Base-by-base conservation (phyloP, 1,140 invertebrate species). In the Pachypsylla venusta region DNA sequence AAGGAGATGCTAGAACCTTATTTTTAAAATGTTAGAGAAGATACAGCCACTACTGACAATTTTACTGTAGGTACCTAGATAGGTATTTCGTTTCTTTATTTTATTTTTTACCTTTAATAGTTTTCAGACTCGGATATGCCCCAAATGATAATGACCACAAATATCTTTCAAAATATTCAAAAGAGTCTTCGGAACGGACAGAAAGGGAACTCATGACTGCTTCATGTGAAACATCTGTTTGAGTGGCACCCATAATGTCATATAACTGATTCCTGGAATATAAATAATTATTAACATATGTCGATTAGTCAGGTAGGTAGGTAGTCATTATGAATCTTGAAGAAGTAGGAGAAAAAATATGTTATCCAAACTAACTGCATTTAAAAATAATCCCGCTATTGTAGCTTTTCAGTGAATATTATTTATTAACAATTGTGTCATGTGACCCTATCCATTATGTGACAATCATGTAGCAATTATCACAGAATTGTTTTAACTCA, bases 101-200 rank as follows among this genome's bases (percentile, higher is more conserved):
- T 59, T 24, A 26, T 48, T 5, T 12, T 25, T 26, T 60, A 70
- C 85, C 80, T 65, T 76, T 71, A 16, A 83, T 70, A 12, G 86
- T 75, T 25, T 77, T 71, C 4, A 61, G 28, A 61, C 75, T 71
- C 2, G 81, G 81, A 64, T 80, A 75, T 5, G 76, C 72, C 13
- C 79, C 78, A 2, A 85, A 69, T 0, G 85, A 83, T 13, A 87
- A 64, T 0, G 80, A 77, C 76, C 86, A 81, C 1, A 89, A 70
- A 68, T 88, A 89, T 59, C 84, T 73, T 65, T 89, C 87, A 2
- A 77, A 76, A 14, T 78, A 68, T 58, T 83, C 79, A 22, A 74
- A 63, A 59, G 77, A 68, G 1, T 78, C 76, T 1, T 71, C 70
- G 2, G 74, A 70, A 58, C 81, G 76, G 35, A 82, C 78, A 56